Conservation (phyloP, 2,113 vertebrate genomes). For the Barnardius zonarius region DNA sequence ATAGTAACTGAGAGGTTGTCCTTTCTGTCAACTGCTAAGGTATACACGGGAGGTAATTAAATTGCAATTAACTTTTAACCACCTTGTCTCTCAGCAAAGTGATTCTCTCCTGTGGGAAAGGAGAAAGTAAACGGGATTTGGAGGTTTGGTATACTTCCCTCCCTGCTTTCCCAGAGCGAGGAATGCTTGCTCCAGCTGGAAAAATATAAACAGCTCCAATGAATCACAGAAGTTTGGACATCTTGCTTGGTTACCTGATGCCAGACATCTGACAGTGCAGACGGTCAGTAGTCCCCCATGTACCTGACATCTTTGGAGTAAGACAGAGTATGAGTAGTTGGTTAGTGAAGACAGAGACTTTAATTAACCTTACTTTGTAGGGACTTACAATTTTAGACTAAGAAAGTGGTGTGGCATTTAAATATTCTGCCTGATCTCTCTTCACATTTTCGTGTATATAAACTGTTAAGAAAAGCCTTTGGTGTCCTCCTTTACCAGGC, state of each 20-base stretch:
- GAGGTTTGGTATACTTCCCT: background rate
- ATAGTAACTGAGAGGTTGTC: background rate
- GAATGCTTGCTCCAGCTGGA: conserved; percentile 31
- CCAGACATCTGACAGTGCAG: conserved; percentile 7
- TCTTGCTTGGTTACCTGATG: conserved; percentile 1
- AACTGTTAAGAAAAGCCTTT: background rate
- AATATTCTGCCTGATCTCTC: background rate
- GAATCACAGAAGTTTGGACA: background rate
- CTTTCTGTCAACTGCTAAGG: background rate
- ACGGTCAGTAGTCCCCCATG: background rate
- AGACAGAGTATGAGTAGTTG: background rate
- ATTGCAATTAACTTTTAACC: conserved; percentile 54
- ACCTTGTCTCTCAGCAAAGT: conserved; percentile 44
- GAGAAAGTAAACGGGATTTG: conserved; percentile 48
- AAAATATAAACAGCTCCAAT: conserved; percentile 47
- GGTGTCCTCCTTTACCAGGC: background rate
- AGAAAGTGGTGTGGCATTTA: background rate
- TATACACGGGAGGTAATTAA: conserved; percentile 23
- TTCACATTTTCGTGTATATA: background rate
- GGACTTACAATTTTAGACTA: background rate
- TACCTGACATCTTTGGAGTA: background rate
- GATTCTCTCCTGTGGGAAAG: conserved; percentile 16
- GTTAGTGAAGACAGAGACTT: background rate
- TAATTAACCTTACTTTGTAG: background rate
- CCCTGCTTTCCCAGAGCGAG: background rate